Evolutionary conservation across 2,888 invertebrate genomes (phyloP), one percentile per base, ranked within the genome.

Genomic region (Ctenicera cuprea): DNA sequence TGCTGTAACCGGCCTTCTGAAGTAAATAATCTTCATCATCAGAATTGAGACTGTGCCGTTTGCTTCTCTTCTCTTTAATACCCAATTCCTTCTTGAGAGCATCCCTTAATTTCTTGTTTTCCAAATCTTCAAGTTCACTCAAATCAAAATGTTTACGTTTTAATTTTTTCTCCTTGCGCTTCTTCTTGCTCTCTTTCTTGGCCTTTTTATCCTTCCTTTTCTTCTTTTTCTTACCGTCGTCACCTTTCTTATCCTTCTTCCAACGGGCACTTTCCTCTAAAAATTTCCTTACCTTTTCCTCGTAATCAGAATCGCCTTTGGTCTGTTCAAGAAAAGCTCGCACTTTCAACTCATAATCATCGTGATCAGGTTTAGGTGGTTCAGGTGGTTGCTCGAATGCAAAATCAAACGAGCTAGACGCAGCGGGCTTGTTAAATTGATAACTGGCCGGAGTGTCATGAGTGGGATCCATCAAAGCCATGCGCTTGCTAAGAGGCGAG

Each of bases 211-310:
- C 88, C 78, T 88, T 87, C 80, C 89, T 88, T 81, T 89, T 88
- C 83, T 88, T 88, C 82, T 89, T 89, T 83, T 92, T 92, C 22
- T 74, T 74, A 80, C 92, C 91, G 80, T 92, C 92, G 80, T 93
- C 91, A 87, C 83, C 90, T 86, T 91, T 92, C 82, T 90, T 90
- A 83, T 92, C 92, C 78, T 91, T 90, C 83, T 94, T 94, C 89
- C 94, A 95, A 82, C 94, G 93, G 33, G 93, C 92, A 0, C 94
- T 94, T 82, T 95, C 95, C 82, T 94, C 94, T 71, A 96, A 88
- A 86, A 95, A 94, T 86, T 93, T 95, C n/a, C 95, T 91, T 71
- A 96, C 95, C 89, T 89, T 94, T 74, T 93, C 94, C 85, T 95
- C 94, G 81, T 95, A 96, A 85, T 95, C 95, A 0, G 94, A 94